Evolutionary conservation across 2,888 invertebrate genomes (phyloP).

Genomic region (Hoplodrina blanda): DNA sequence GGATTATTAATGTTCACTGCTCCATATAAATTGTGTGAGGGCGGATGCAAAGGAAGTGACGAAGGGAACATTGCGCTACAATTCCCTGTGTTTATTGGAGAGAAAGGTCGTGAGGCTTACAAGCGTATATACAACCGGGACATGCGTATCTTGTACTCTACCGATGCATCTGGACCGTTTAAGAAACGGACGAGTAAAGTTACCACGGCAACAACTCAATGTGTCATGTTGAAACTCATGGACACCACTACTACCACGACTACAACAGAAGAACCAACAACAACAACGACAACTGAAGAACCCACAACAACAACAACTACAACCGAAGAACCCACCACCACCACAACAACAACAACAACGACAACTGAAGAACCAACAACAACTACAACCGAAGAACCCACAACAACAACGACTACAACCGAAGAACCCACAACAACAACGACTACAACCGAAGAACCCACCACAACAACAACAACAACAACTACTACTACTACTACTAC

Average conservation of each 20-base stretch:
- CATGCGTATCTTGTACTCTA: conserved; percentile 54
- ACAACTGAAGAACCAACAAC: conserved; percentile 13
- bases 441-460: not conserved
- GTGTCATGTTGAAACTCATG: conserved; percentile 29
- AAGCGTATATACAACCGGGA: conserved; percentile 70
- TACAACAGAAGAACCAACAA: conserved; percentile 18
- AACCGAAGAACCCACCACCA: conserved; percentile 3
- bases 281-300: conserved; percentile 7
- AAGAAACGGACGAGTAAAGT: conserved; percentile 60
- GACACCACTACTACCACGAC: conserved; percentile 16
- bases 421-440: conserved; percentile 1
- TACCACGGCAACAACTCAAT: conserved; percentile 22
- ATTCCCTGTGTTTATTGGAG: conserved; percentile 80
- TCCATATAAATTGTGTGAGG: conserved; percentile 79
- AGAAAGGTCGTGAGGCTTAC: conserved; percentile 66
- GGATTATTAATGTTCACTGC: conserved; percentile 80
- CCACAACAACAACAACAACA: too few relatives aligned
- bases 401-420: conserved; percentile 16
- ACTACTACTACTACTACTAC: not conserved
- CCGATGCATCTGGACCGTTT: conserved; percentile 70
- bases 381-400: conserved; percentile 1
- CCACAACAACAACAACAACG: not conserved
- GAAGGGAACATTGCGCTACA: conserved; percentile 68
- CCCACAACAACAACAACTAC: conserved; percentile 15
- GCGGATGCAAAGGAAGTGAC: conserved; percentile 66